Evolutionary conservation across 2,797 vertebrate species (phyloP).

Genomic region (Helarctos malayanus): DNA sequence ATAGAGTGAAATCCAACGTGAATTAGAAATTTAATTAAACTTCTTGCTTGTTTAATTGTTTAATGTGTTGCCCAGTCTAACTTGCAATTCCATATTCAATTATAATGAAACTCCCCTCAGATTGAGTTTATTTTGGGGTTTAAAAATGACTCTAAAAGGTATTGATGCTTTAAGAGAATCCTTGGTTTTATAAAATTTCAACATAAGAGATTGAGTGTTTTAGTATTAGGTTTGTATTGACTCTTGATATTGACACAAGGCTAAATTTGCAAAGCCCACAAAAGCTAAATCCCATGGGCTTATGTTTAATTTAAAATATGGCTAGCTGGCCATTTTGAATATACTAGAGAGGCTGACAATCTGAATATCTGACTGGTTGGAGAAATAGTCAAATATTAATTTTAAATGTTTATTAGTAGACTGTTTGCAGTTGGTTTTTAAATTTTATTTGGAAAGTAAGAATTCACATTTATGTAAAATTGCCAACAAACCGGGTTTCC

Average conservation of each 20-base stretch:
- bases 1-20: constrained; percentile 62
- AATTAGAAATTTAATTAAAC: constrained; percentile 80
- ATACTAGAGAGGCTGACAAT: background rate
- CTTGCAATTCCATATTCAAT: constrained; percentile 71
- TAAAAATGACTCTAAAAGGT: constrained; percentile 62
- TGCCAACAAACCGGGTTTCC: constrained; percentile 63
- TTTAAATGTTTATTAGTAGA: constrained; percentile 76
- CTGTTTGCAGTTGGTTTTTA: constrained; percentile 75
- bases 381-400: constrained; percentile 78
- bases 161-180: constrained; percentile 74
- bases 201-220: constrained; percentile 68
- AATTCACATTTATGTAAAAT: constrained; percentile 74
- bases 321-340: constrained; percentile 66
- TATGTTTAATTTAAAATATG: constrained; percentile 77
- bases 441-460: constrained; percentile 74
- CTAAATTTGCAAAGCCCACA: constrained; percentile 64
- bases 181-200: constrained; percentile 73
- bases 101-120: constrained; percentile 65
- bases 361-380: constrained; percentile 50
- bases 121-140: constrained; percentile 69
- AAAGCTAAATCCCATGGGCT: constrained; percentile 69
- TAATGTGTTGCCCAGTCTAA: constrained; percentile 63
- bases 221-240: constrained; percentile 79
- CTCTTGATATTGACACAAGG: constrained; percentile 74
- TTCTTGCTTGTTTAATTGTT: constrained; percentile 77